These are phyloP conservation scores for Clarias batrachus DNA, from an alignment of 2,113 vertebrate genomes.

Conservation along the genomic window DNA sequence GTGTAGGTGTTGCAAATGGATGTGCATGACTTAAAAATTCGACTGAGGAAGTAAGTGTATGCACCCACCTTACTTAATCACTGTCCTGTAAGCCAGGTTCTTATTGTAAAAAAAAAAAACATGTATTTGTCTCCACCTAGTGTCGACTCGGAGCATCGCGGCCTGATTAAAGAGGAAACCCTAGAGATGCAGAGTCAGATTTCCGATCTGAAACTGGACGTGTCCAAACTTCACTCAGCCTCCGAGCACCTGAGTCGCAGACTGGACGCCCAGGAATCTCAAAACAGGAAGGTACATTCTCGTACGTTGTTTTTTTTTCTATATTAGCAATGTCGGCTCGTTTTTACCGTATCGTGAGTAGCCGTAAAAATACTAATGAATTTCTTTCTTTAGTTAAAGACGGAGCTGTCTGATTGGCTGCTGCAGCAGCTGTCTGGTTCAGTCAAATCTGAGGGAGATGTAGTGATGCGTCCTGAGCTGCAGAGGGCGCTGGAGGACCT, in stretches of 20 bases:
- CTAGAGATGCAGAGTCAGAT: slow-evolving; percentile 27
- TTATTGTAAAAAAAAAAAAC: background rate
- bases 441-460: background rate
- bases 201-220: slow-evolving; percentile 30
- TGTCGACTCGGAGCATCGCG: slow-evolving; percentile 12
- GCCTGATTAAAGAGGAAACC: slow-evolving; percentile 5
- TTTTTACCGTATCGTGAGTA: background rate
- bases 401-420: slow-evolving; percentile 54
- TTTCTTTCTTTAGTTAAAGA: slow-evolving; percentile 42
- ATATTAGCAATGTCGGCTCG: background rate
- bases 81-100: background rate
- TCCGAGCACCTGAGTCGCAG: slow-evolving; percentile 25
- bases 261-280: slow-evolving; percentile 40
- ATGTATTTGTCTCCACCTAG: slow-evolving; percentile 27
- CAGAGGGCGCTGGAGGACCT: slow-evolving; percentile 56
- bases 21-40: slow-evolving; percentile 30
- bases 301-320: background rate
- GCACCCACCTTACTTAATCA: background rate
- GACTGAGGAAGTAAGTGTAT: slow-evolving; percentile 29
- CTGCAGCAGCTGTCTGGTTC: slow-evolving; percentile 27
- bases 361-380: background rate
- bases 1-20: slow-evolving; percentile 29
- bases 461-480: slow-evolving; percentile 54
- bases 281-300: slow-evolving; percentile 37
- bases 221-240: slow-evolving; percentile 30